Evolutionary conservation across 35 echinoderm and acorn worm species (phyloP), one percentile per base, ranked within the genome.

Genomic region (Apostichopus parvimensis): DNA sequence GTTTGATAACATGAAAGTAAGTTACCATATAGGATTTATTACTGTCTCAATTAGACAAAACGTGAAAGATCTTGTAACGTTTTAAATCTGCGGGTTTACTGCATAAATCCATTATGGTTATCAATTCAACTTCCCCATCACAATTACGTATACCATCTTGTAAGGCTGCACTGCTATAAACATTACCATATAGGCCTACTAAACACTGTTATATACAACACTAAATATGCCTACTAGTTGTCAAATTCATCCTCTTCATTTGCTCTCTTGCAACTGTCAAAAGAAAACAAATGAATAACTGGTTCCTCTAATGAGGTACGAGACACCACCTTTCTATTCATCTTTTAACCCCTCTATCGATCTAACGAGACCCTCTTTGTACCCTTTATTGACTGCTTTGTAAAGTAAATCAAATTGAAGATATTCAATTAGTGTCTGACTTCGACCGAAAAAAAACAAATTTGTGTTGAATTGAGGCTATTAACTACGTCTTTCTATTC

Each of bases 341-440:
- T 25, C 53, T 20, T 84, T 84, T 25, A 84, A 58, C 57, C 57
- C n/a, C 54, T 53, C n/a, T 52, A 84, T 84, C 57, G 81, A 58
- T 57, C 57, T 58, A 56, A 84, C 81, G 54, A 75, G 71, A n/a
- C 54, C 52, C 22, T 84, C 57, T 58, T 84, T 84, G 81, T 84
- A 75, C 81, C 81, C 55, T 9, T 57, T 21, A 84, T 84, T 84
- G 81, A 84, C 81, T 60, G 18, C 81, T 84, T 84, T 84, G 81
- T 84, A 60, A 52, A n/a, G 81, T 59, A 60, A 84, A 84, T 84
- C 81, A 84, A 84, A 58, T 23, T 59, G 55, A 8, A 84, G 54
- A 84, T 84, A 22, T 84, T 84, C 81, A 84, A 84, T 84, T 84
- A 84, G 57, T 57, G 81, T 84, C 34, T 84, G 54, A 58, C 34